Evolutionary conservation across 2,888 invertebrate species (phyloP).

Genomic region (Epiblema foenella): DNA sequence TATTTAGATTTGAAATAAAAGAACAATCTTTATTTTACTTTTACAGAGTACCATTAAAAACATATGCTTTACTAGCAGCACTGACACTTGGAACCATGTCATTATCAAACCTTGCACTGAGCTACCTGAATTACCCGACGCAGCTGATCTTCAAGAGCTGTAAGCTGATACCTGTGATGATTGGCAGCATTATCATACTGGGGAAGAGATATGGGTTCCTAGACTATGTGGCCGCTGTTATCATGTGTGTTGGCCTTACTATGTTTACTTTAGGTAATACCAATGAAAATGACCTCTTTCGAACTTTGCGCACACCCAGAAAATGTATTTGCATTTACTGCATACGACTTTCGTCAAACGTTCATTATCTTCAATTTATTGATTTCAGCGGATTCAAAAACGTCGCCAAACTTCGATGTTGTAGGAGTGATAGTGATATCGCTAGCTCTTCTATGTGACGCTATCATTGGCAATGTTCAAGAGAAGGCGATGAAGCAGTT

Average conservation of each 20-base stretch:
- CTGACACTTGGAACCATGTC: constrained; percentile 98
- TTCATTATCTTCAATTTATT: background rate
- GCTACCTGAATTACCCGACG: constrained; percentile 98
- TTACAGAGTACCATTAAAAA: constrained; percentile 92
- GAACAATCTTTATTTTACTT: constrained; percentile 9
- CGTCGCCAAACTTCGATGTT: constrained; percentile 89
- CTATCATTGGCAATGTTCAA: constrained; percentile 98
- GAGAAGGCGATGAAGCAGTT: constrained; percentile 96
- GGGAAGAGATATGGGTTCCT: constrained; percentile 93
- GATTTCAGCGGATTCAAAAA: constrained; percentile 88
- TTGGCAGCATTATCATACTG: constrained; percentile 97
- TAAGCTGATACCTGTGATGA: constrained; percentile 97
- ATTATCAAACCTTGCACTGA: constrained; percentile 96
- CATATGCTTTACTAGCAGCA: constrained; percentile 92
- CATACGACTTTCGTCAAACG: too few species aligned
- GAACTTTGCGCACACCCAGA: too few species aligned
- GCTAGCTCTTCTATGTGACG: constrained; percentile 95
- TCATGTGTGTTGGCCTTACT: constrained; percentile 95
- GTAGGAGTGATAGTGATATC: constrained; percentile 91
- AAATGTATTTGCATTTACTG: too few species aligned
- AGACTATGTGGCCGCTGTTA: constrained; percentile 92
- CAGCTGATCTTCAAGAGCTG: constrained; percentile 99
- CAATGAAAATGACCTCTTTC: background rate
- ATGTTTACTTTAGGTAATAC: constrained; percentile 94
- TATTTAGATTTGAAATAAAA: background rate